Percentiles rank a stretch among this genome's conserved stretches.
Evolutionary conservation across 2,797 vertebrate species (phyloP).

Genomic region (Galagoides demidoff): DNA sequence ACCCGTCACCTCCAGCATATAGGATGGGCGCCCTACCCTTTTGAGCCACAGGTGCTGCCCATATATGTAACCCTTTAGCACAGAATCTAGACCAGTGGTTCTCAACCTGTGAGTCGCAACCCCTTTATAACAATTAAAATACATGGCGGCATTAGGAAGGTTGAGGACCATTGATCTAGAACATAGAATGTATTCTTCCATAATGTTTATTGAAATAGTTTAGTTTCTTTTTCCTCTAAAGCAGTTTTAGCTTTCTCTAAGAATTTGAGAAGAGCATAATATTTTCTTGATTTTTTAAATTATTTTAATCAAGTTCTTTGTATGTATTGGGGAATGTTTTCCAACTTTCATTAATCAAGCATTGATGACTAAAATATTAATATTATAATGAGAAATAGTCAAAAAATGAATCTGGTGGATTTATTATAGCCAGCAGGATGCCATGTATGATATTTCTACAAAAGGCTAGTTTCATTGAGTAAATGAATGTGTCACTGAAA

Average conservation of each 20-base stretch:
- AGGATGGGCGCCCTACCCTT: too few relatives aligned
- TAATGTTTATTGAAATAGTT: not conserved
- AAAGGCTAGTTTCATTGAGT: not conserved
- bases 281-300: not conserved
- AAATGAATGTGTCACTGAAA: conserved; percentile 28
- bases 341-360: not conserved
- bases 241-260: not conserved
- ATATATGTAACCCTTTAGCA: not conserved
- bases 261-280: not conserved
- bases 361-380: conserved; percentile 5
- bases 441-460: not conserved
- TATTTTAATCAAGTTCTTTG: not conserved
- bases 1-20: too few relatives aligned
- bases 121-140: too few relatives aligned
- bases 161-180: not conserved
- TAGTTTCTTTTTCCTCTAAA: not conserved
- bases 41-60: too few relatives aligned
- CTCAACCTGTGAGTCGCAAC: too few relatives aligned
- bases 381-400: not conserved
- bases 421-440: not conserved
- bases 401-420: not conserved
- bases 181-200: not conserved
- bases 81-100: not conserved
- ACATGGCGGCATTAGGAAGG: too few relatives aligned
- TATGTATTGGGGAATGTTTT: not conserved